Conservation (phyloP, 2,888 invertebrate genomes). For the Linnaemya vulpina region DNA sequence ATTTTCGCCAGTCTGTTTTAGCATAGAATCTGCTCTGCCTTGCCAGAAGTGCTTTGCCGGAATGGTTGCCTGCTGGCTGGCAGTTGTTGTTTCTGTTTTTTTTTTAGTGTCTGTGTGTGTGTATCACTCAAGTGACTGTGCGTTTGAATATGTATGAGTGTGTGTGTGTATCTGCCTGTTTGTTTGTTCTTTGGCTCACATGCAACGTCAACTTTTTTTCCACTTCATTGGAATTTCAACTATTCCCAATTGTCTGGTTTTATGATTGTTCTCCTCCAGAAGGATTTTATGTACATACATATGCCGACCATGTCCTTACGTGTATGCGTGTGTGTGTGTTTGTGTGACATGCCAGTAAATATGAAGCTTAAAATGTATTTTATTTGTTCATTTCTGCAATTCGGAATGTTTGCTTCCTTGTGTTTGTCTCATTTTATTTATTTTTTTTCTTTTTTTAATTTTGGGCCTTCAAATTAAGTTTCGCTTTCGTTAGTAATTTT, state of each 20-base stretch:
- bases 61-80: slow-evolving; percentile 20
- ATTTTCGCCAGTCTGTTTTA: slow-evolving; percentile 41
- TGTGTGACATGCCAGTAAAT: slow-evolving; percentile 6
- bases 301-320: not conserved
- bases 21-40: slow-evolving; percentile 28
- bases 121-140: not conserved
- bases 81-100: not conserved
- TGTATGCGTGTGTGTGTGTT: not conserved
- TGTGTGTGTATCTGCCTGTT: not conserved
- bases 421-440: slow-evolving; percentile 33
- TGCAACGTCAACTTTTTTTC: slow-evolving; percentile 72
- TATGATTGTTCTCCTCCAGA: slow-evolving; percentile 61
- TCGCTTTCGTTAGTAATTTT: slow-evolving; percentile 70
- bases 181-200: slow-evolving; percentile 69
- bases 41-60: slow-evolving; percentile 42
- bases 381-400: slow-evolving; percentile 48
- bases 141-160: not conserved
- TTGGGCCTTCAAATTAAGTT: slow-evolving; percentile 40
- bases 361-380: slow-evolving; percentile 54
- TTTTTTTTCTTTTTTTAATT: slow-evolving; percentile 10
- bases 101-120: not conserved
- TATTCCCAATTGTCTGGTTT: slow-evolving; percentile 71
- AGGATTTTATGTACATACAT: slow-evolving; percentile 23
- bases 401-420: slow-evolving; percentile 30
- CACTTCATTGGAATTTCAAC: slow-evolving; percentile 72